Evolutionary conservation across 2,113 vertebrate species (phyloP).

Genomic region (Eulemur macaco): DNA sequence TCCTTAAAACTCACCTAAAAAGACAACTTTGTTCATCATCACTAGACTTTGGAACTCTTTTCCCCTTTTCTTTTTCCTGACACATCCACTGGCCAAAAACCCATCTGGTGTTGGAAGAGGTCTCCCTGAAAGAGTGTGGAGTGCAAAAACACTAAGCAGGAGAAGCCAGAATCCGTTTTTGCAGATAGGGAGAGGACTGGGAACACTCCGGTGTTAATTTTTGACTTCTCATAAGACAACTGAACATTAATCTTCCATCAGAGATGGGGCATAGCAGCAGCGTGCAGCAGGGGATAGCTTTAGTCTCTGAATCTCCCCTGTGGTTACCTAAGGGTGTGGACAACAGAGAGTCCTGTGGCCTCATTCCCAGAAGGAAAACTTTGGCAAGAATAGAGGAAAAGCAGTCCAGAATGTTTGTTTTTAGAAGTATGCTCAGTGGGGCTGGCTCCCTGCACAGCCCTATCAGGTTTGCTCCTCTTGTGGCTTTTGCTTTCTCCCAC

Average conservation of each 20-base stretch:
- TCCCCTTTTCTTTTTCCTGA: not conserved
- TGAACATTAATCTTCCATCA: not conserved
- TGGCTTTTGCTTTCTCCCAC: not conserved
- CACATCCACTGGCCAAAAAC: not conserved
- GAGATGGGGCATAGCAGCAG: not conserved
- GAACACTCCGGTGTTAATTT: not conserved
- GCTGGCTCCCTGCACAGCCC: not conserved
- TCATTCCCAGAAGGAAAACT: conserved; percentile 37
- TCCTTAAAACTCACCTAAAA: not conserved
- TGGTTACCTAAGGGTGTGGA: not conserved
- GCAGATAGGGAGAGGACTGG: not conserved
- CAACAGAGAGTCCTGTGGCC: not conserved
- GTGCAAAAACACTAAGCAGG: not conserved
- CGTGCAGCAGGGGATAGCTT: not conserved
- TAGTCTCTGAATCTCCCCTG: not conserved
- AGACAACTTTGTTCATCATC: not conserved
- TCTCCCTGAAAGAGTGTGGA: not conserved
- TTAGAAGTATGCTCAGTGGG: not conserved
- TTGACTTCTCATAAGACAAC: not conserved
- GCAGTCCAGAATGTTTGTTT: conserved; percentile 16
- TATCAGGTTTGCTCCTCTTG: not conserved
- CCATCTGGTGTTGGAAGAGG: not conserved
- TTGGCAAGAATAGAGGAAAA: conserved; percentile 18
- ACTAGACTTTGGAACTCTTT: not conserved
- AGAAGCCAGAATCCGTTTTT: not conserved